Conservation (phyloP, 2,797 vertebrate genomes). For the Danionella dracula region DNA sequence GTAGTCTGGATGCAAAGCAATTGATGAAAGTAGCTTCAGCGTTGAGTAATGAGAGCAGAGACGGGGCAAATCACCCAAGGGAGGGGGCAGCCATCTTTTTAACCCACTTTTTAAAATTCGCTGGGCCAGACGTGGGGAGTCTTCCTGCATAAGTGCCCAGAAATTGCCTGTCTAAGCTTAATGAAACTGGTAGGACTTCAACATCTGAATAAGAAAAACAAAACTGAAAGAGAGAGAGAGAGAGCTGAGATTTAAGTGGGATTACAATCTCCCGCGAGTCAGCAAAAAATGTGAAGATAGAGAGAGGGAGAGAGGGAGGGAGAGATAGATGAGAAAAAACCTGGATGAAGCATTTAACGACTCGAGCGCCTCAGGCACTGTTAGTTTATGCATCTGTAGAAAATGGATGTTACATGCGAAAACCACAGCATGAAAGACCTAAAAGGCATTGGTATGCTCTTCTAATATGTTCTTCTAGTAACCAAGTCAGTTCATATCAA, state of each 20-base stretch:
- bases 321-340: neutral
- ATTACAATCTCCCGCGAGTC: neutral
- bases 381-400: neutral
- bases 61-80: conserved; percentile 21
- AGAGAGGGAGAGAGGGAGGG: neutral
- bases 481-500: conserved; percentile 9
- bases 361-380: neutral
- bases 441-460: neutral
- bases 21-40: conserved; percentile 33
- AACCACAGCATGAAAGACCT: neutral
- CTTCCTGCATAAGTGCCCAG: neutral
- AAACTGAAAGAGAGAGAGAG: neutral
- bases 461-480: conserved; percentile 1
- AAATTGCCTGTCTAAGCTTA: conserved; percentile 14
- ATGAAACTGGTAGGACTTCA: conserved; percentile 25
- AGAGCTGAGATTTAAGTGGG: neutral
- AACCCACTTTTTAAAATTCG: conserved; percentile 41
- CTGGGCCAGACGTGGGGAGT: conserved; percentile 15
- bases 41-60: conserved; percentile 42
- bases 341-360: neutral
- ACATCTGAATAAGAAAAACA: conserved; percentile 20
- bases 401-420: neutral
- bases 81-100: conserved; percentile 39
- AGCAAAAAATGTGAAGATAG: neutral
- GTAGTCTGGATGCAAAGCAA: conserved; percentile 25